Conservation (phyloP, 1,140 invertebrate genomes). For the Habropoda laboriosa region DNA sequence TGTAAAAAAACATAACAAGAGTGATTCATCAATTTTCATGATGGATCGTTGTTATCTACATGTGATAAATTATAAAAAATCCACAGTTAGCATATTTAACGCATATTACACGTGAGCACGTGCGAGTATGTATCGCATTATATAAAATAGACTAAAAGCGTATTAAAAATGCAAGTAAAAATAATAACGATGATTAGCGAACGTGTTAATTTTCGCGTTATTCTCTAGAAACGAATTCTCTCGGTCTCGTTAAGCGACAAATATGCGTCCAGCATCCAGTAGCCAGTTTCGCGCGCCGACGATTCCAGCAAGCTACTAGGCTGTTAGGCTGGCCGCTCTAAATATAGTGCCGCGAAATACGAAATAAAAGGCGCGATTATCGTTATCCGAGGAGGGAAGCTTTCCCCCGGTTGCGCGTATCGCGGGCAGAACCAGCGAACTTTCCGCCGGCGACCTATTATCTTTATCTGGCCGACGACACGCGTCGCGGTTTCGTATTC, state of each 20-base stretch:
- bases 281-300: not conserved
- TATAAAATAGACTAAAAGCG: too few species aligned
- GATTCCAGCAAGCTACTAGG: not conserved
- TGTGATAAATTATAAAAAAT: too few species aligned
- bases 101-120: too few species aligned
- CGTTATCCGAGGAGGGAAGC: conserved; percentile 43
- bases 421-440: not conserved
- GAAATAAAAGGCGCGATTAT: conserved; percentile 41
- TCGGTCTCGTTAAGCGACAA: not conserved
- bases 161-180: too few species aligned
- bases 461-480: conserved; percentile 48
- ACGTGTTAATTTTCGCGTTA: not conserved
- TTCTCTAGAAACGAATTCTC: not conserved
- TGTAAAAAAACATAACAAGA: too few species aligned
- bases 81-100: too few species aligned
- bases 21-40: too few species aligned
- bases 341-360: conserved; percentile 17
- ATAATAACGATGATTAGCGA: too few species aligned
- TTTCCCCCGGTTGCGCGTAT: conserved; percentile 14
- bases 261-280: too few species aligned
- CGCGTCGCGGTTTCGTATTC: conserved; percentile 53
- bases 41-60: too few species aligned
- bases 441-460: conserved; percentile 48
- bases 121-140: too few species aligned
- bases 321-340: not conserved